A percentile compares a stretch with the other conserved stretches of the same genome.
These are phyloP conservation scores for Acanthisitta chloris DNA, from an alignment of 2,113 vertebrate genomes.

Conservation along the genomic window DNA sequence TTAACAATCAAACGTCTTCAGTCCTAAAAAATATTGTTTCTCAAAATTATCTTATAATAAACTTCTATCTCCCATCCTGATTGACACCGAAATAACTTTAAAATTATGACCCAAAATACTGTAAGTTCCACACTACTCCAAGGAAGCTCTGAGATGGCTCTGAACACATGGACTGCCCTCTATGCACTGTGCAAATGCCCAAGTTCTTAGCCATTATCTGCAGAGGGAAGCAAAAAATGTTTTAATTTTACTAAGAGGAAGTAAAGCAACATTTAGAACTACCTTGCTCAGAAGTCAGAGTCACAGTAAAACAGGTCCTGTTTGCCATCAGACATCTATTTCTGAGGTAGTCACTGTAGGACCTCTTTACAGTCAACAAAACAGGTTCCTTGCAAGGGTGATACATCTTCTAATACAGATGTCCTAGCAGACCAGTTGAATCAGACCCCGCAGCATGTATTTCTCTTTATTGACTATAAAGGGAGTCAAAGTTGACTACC, in stretches of 20 bases:
- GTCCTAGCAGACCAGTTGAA: rapidly evolving
- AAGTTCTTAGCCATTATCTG: neutral
- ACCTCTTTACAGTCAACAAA: neutral
- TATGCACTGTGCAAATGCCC: too few species aligned
- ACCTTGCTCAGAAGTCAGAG: neutral
- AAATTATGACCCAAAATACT: neutral
- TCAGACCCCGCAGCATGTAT: neutral
- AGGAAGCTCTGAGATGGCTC: neutral
- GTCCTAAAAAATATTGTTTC: neutral
- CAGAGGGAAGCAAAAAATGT: neutral
- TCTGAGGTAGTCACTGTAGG: neutral
- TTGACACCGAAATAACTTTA: neutral
- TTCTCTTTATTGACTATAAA: neutral
- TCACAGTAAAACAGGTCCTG: neutral
- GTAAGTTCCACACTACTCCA: neutral
- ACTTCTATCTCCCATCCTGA: neutral
- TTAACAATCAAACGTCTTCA: neutral
- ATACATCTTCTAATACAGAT: neutral
- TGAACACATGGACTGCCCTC: neutral
- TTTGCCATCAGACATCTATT: neutral
- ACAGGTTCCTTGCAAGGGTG: neutral
- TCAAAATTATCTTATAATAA: neutral
- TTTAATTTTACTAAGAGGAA: neutral
- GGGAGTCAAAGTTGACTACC: neutral
- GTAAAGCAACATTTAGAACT: neutral